Conservation (phyloP, 2,797 vertebrate species). For the Masticophis lateralis region DNA sequence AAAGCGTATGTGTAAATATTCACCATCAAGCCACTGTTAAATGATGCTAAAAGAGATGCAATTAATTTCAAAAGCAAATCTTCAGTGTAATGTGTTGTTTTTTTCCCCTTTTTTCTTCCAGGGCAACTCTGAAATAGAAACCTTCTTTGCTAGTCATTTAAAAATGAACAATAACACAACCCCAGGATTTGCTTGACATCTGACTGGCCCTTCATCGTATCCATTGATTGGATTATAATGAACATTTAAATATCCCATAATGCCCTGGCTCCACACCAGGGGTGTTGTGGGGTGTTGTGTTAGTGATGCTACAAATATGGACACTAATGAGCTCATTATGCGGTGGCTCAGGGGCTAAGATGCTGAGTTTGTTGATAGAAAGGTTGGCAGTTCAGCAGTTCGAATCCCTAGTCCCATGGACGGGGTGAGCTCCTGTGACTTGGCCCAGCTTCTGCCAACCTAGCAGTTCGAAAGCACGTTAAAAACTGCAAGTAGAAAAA, state of each 20-base stretch:
- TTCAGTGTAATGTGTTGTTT: background rate
- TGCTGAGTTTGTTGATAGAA: too few relatives aligned
- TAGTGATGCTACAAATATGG: background rate
- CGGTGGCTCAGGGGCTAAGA: too few relatives aligned
- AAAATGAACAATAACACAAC: background rate
- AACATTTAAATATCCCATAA: background rate
- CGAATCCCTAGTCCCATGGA: too few relatives aligned
- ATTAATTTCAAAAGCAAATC: background rate
- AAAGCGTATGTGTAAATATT: background rate
- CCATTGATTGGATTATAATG: background rate
- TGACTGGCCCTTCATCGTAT: background rate
- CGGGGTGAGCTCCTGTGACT: too few relatives aligned
- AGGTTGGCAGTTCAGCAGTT: too few relatives aligned
- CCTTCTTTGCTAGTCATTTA: background rate
- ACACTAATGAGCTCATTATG: background rate
- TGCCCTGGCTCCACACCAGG: background rate
- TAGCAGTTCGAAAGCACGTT: too few relatives aligned
- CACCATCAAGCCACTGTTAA: background rate
- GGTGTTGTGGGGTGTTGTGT: background rate
- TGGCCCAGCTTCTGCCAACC: too few relatives aligned
- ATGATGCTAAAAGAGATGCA: background rate
- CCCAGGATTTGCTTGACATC: background rate
- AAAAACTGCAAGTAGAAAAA: too few relatives aligned
- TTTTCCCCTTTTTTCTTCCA: background rate
- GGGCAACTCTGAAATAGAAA: background rate